Evolutionary conservation across 2,113 vertebrate species (phyloP), one percentile per base, ranked within the genome.

Genomic region (Eulemur rufifrons): DNA sequence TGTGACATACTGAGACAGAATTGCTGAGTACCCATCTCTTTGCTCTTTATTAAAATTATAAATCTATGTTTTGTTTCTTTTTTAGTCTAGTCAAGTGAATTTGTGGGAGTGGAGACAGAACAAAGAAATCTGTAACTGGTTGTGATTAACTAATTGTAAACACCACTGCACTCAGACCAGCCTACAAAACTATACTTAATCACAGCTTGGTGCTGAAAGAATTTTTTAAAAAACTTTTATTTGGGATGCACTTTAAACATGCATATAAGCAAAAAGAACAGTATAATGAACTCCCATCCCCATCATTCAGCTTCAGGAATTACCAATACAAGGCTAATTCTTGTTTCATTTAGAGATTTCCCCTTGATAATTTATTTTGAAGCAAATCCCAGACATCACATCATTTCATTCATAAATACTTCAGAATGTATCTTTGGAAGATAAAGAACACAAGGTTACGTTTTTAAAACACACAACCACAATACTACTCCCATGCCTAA

Each of bases 151-250:
- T 27, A 63, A 63, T 11, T 63, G 25, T 63, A 63, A 63, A 63
- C 4, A 63, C 9, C 25, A 63, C 59, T 63, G 59, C 25, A 29
- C 25, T 63, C 27, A 10, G 59, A 63, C 59, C 59, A 63, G 25
- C 59, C 25, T 63, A 97, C 29, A 94, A 94, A 92, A 61, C 52
- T 88, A 77, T 84, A 76, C 45, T 66, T 84, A 83, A 80, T 56
- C 78, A 96, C 18, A 93, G 68, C 23, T 86, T 74, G 39, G 80
- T 84, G 17, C 17, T 89, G 8, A 71, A 91, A 89, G 5, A 78
- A 61, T 18, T n/a, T 29, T 42, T 13, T 20, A 71, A 37, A 37
- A 42, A 83, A 34, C 10, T 52, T 96, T 86, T 63, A 86, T 25
- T 29, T 84, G 61, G 25, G 27, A 97, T 34, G 8, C 11, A 95